A percentile compares a stretch with the other conserved stretches of the same genome.
Conservation (phyloP, 2,113 vertebrate genomes). For the Ploceus nigricollis region DNA sequence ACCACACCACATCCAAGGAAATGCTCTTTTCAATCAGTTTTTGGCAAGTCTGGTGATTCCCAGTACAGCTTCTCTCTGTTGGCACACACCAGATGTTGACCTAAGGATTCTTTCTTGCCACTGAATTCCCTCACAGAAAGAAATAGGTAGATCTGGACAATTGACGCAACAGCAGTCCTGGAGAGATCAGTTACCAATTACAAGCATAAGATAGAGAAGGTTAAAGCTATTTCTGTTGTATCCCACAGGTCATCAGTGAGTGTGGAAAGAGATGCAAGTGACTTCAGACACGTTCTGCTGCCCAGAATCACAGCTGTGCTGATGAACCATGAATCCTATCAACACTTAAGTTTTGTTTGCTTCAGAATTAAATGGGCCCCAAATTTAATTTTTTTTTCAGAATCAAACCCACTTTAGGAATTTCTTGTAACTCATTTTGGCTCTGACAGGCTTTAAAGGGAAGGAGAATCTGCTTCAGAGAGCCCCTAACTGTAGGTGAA, state of each 20-base stretch:
- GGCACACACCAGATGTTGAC: neutral
- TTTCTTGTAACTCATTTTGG: neutral
- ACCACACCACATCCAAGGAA: neutral
- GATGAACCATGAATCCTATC: neutral
- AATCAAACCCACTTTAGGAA: neutral
- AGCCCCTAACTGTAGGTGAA: neutral
- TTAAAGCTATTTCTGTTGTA: neutral
- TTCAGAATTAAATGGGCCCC: neutral
- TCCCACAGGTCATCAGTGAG: neutral
- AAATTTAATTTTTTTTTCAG: neutral
- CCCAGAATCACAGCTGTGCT: neutral
- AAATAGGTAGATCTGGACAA: neutral
- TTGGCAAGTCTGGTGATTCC: neutral
- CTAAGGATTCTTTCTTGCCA: neutral
- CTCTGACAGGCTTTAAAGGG: neutral
- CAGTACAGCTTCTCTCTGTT: neutral
- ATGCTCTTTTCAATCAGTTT: neutral
- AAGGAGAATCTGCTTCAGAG: neutral
- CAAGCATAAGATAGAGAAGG: neutral
- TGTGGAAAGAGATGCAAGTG: neutral
- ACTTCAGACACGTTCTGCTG: rapidly evolving
- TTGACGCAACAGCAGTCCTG: rapidly evolving
- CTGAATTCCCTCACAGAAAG: neutral
- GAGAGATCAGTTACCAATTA: neutral
- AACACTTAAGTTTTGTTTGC: neutral